Percentiles rank a stretch among this genome's conserved stretches.
These are phyloP conservation scores for Kryptolebias marmoratus DNA, from an alignment of 2,113 vertebrate genomes.

Conservation along the genomic window DNA sequence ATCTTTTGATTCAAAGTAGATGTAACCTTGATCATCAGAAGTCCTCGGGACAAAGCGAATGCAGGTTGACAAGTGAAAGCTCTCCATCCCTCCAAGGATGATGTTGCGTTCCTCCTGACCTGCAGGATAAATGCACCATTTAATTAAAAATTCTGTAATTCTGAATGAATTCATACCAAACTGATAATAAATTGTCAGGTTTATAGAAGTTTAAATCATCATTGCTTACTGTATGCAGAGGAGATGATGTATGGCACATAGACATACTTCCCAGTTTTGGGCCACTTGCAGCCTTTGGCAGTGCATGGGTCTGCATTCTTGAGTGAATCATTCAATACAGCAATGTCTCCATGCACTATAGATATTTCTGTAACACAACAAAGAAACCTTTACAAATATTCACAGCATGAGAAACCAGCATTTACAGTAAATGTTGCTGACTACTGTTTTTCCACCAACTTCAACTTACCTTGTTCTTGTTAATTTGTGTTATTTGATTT, in stretches of 20 bases:
- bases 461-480: too few relatives aligned
- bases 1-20: slow-evolving; percentile 31
- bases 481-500: too few relatives aligned
- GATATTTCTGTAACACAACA: neutral
- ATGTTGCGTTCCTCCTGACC: fast-evolving
- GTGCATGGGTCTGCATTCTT: slow-evolving; percentile 68
- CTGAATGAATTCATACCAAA: neutral
- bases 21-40: fast-evolving
- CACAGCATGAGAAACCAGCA: neutral
- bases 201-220: neutral
- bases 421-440: too few relatives aligned
- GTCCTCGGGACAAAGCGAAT: slow-evolving; percentile 40
- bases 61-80: slow-evolving; percentile 50
- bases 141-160: neutral
- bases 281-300: slow-evolving; percentile 53
- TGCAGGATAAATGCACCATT: slow-evolving; percentile 12
- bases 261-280: slow-evolving; percentile 7
- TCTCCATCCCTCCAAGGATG: slow-evolving; percentile 20
- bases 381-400: neutral
- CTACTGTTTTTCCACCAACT: too few relatives aligned
- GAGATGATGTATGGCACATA: slow-evolving; percentile 30
- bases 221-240: slow-evolving; percentile 31
- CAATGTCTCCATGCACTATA: slow-evolving; percentile 47
- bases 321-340: fast-evolving
- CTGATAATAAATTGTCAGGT: too few relatives aligned